Evolutionary conservation across 1,140 invertebrate species (phyloP).

Genomic region (Pseudomyrmex flavicornis): DNA sequence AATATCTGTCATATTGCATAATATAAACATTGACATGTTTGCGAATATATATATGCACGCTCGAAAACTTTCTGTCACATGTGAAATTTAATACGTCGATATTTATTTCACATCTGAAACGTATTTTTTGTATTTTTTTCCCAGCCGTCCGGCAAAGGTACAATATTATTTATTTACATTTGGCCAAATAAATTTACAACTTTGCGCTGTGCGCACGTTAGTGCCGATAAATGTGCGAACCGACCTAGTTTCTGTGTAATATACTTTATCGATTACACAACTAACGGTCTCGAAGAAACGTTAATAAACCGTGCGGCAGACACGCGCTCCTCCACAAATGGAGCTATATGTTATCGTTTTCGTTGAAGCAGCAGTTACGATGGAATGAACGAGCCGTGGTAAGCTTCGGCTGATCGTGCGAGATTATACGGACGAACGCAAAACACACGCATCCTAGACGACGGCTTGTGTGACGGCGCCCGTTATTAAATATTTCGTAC

Average conservation of each 20-base stretch:
- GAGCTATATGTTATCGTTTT: constrained; percentile 65
- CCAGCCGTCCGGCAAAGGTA: not conserved
- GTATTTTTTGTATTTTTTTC: constrained; percentile 1
- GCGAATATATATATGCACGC: no score
- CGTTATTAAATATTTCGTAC: constrained; percentile 47
- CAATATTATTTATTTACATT: constrained; percentile 35
- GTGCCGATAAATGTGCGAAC: constrained; percentile 28
- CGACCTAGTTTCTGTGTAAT: constrained; percentile 14
- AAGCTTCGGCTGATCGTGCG: constrained; percentile 27
- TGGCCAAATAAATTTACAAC: constrained; percentile 39
- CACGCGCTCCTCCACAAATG: constrained; percentile 55
- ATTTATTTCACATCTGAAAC: constrained; percentile 2
- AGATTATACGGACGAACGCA: constrained; percentile 7
- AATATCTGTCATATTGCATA: constrained; percentile 26
- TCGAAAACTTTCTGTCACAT: not conserved
- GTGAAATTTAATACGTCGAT: constrained; percentile 7
- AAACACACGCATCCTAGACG: constrained; percentile 5
- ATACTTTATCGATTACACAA: constrained; percentile 59
- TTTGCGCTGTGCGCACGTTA: constrained; percentile 10
- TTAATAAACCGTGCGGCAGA: constrained; percentile 65
- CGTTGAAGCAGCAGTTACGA: constrained; percentile 50
- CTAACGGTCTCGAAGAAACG: constrained; percentile 45
- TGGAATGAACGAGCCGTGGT: constrained; percentile 46
- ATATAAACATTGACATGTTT: constrained; percentile 10
- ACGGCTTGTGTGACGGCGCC: not conserved